Evolutionary conservation across 1,140 invertebrate genomes (phyloP), one percentile per base, ranked within the genome.

Genomic region (Cryptotermes secundus): DNA sequence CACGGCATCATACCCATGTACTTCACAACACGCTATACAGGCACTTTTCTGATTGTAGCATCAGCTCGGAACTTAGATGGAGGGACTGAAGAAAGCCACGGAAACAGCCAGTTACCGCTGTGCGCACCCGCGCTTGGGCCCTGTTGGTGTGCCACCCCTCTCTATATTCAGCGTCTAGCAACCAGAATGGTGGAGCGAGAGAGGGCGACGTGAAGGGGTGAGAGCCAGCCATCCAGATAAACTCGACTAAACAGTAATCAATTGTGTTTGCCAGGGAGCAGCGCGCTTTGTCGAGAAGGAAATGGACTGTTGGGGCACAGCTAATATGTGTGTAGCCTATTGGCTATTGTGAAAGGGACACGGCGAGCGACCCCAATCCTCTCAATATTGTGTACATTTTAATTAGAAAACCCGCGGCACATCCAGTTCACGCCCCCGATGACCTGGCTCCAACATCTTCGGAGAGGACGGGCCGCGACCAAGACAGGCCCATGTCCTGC

Each of bases 331-430:
- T 38, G 35, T 81, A 81, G 80, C 80, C 80, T 81, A 81, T 81
- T 81, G n/a, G 80, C 24, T 36, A 36, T 35, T 81, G 38, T 26
- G 80, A 35, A 42, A 42, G 59, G 59, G 59, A 72, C 16, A 26
- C 81, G 24, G n/a, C 34, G 59, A 72, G n/a, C 59, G 31, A 31
- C 59, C 59, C 59, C 59, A 72, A 72, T 72, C 59, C 83, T 34
- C 83, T 83, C 83, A 83, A 83, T 79, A 83, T 83, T 83, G 83
- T 83, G 83, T 83, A 83, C 83, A 83, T 83, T 83, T 83, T 83
- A 83, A 83, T 83, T 83, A 83, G 83, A 83, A 83, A 79, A 31
- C 26, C 59, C 59, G 26, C 31, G 26, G 26, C 26, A 14, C n/a
- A 72, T 6, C 26, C 26, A 35, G 80, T 38, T 38, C 80, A 72